Percentiles rank a stretch among this genome's conserved stretches.
phyloP scores from a whole-genome alignment of 2,113 vertebrate species.

The Gymnarchus niloticus region DNA sequence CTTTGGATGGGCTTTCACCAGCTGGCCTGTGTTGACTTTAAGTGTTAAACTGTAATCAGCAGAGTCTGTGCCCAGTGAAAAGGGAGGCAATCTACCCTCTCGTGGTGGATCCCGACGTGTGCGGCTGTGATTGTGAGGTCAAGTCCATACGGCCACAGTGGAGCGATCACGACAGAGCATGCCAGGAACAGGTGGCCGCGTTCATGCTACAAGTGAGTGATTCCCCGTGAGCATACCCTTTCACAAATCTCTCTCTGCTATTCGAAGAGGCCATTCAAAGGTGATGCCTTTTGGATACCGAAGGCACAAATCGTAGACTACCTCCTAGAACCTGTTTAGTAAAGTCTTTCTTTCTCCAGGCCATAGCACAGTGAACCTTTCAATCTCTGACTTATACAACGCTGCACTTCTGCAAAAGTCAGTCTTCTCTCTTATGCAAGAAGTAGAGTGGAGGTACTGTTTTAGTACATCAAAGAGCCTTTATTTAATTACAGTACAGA shows the following conservation, averaged over 20 bases:
- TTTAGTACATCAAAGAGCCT: conserved; percentile 15
- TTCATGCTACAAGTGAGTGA: neutral
- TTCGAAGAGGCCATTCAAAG: neutral
- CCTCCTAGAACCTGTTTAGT: neutral
- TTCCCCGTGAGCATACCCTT: neutral
- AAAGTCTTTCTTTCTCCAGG: neutral
- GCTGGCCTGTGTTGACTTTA: neutral
- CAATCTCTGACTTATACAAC: neutral
- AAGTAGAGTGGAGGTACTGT: conserved; percentile 15
- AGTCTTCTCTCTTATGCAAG: neutral
- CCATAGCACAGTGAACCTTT: too few relatives aligned
- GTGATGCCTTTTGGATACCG: neutral
- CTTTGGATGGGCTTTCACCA: neutral
- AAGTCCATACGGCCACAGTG: neutral
- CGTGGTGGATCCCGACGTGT: neutral
- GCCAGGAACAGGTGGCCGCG: neutral
- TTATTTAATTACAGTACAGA: conserved; percentile 25
- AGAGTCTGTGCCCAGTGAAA: neutral
- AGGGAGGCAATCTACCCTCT: neutral
- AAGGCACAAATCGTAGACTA: too few relatives aligned
- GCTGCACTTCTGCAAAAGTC: neutral
- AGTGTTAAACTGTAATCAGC: neutral
- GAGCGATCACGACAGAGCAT: neutral
- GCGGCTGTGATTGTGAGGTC: neutral
- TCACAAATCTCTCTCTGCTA: neutral